Conservation (phyloP, 2,113 vertebrate species). For the Hystrix cristata region DNA sequence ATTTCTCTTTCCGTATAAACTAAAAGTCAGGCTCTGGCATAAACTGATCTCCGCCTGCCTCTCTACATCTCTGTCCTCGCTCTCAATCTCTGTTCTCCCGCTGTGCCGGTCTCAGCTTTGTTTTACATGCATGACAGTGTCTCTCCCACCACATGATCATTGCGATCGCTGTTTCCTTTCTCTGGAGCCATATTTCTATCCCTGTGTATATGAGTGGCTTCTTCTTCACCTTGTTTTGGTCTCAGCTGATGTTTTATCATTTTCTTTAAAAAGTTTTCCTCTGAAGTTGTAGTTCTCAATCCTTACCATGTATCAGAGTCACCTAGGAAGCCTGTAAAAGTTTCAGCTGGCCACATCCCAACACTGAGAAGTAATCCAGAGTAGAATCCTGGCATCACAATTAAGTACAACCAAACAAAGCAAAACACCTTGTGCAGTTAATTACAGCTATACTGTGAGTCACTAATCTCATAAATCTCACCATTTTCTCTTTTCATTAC, state of each 20-base stretch:
- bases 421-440: not conserved
- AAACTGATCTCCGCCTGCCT: not conserved
- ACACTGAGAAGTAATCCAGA: not conserved
- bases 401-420: not conserved
- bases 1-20: not conserved
- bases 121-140: not conserved
- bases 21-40: not conserved
- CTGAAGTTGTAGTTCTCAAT: not conserved
- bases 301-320: not conserved
- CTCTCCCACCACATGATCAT: not conserved
- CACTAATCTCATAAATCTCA: not conserved
- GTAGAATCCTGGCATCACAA: not conserved
- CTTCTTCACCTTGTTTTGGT: not conserved
- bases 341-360: not conserved
- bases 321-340: not conserved
- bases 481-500: not conserved
- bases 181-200: not conserved
- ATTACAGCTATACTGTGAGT: not conserved
- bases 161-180: not conserved
- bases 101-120: not conserved
- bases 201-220: not conserved
- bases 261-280: slow-evolving; percentile 2
- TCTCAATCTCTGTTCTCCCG: not conserved
- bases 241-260: not conserved
- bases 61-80: not conserved